Conservation (phyloP, 1,140 invertebrate species). For the Bombus turneri region DNA sequence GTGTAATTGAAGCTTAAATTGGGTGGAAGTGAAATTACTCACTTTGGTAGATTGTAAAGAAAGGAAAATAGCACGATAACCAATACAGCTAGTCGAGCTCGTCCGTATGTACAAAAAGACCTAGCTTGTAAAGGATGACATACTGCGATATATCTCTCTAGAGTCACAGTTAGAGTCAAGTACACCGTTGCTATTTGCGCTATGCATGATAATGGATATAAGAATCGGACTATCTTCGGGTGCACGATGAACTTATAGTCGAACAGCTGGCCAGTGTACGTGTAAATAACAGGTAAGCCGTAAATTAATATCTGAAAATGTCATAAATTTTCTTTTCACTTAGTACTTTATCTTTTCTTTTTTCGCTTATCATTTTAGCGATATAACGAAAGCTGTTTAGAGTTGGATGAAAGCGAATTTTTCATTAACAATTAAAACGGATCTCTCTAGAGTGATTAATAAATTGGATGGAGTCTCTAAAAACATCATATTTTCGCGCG, state of each 20-base stretch:
- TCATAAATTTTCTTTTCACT: not conserved
- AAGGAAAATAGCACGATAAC: conserved; percentile 92
- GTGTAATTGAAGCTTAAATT: too few relatives aligned
- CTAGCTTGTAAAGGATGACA: conserved; percentile 95
- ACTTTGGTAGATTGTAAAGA: conserved; percentile 92
- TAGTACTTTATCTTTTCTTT: not conserved
- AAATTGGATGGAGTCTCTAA: not conserved
- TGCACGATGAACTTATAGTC: conserved; percentile 91
- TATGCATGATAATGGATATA: conserved; percentile 93
- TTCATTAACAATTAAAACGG: not conserved
- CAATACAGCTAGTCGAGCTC: conserved; percentile 92
- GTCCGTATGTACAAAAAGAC: conserved; percentile 94
- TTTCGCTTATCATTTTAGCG: not conserved
- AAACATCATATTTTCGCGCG: not conserved
- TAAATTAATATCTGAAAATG: conserved; percentile 89
- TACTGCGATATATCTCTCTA: conserved; percentile 98
- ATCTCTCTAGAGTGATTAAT: not conserved
- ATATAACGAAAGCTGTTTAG: not conserved
- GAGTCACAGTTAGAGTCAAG: conserved; percentile 96
- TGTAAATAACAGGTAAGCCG: conserved; percentile 91
- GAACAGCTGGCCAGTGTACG: conserved; percentile 89
- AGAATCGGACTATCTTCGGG: conserved; percentile 90
- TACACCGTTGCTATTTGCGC: conserved; percentile 97
- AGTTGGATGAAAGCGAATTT: not conserved
- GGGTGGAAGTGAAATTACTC: conserved; percentile 43